These are phyloP conservation scores for Nomia melanderi DNA, from an alignment of 1,140 invertebrate genomes.

Conservation along the genomic window DNA sequence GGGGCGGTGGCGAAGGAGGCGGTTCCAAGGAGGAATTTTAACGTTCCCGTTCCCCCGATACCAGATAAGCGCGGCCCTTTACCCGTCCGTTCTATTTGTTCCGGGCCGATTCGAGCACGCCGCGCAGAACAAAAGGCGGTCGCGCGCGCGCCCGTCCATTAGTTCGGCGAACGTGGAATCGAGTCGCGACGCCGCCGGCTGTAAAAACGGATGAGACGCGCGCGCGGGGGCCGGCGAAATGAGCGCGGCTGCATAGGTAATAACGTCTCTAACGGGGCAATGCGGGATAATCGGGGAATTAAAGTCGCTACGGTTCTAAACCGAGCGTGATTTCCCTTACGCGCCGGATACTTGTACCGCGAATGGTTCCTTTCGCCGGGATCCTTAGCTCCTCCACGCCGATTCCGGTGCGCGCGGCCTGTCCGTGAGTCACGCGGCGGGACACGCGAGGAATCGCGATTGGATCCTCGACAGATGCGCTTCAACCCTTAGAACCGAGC, in stretches of 20 bases:
- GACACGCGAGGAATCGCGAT: slow-evolving; percentile 26
- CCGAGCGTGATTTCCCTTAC: slow-evolving; percentile 76
- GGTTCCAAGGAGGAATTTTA: no score
- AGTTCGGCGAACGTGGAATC: slow-evolving; percentile 16
- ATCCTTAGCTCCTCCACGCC: no score
- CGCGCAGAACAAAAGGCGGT: slow-evolving; percentile 9
- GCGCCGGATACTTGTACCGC: no score
- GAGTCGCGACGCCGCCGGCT: no score
- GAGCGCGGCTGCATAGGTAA: slow-evolving; percentile 66
- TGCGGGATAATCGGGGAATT: slow-evolving; percentile 79
- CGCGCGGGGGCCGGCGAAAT: slow-evolving; percentile 1
- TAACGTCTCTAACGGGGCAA: slow-evolving; percentile 75
- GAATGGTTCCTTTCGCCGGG: neutral
- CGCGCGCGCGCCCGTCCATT: slow-evolving; percentile 16
- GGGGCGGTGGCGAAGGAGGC: no score
- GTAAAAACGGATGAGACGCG: neutral
- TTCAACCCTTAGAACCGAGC: no score
- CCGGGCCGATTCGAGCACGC: slow-evolving; percentile 2
- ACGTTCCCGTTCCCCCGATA: slow-evolving; percentile 32
- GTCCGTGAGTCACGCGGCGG: slow-evolving; percentile 7
- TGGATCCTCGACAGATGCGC: neutral
- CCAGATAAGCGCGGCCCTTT: slow-evolving; percentile 21
- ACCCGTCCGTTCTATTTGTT: slow-evolving; percentile 24
- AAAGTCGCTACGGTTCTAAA: slow-evolving; percentile 69
- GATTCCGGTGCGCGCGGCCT: slow-evolving; percentile 7